Evolutionary conservation across 2,797 vertebrate genomes (phyloP).

Genomic region (Muscicapa comitata): DNA sequence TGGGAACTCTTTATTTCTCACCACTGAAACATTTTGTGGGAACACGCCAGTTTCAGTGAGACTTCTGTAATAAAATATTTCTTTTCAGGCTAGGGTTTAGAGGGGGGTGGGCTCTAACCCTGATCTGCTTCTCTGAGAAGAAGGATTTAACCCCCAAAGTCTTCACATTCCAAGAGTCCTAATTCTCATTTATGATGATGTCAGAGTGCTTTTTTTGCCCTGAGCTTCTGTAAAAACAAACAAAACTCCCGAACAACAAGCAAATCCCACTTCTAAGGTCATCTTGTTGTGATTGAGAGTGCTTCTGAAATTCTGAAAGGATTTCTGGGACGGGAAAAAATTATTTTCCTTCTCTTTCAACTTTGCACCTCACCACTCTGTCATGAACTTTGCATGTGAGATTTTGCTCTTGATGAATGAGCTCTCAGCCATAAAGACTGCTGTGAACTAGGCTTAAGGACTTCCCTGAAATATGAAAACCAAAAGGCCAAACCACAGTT

Average conservation of each 20-base stretch:
- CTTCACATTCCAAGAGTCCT: background rate
- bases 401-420: conserved; percentile 46
- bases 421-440: background rate
- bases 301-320: background rate
- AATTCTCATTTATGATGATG: background rate
- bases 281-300: background rate
- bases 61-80: conserved; percentile 30
- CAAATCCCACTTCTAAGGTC: background rate
- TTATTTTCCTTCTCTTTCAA: conserved; percentile 2
- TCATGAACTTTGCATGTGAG: conserved; percentile 28
- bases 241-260: background rate
- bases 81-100: background rate
- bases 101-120: background rate
- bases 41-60: conserved; percentile 26
- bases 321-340: conserved; percentile 28
- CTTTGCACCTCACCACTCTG: conserved; percentile 22
- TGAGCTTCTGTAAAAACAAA: background rate
- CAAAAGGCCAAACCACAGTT: conserved; percentile 14
- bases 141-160: conserved; percentile 7
- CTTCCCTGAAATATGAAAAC: conserved; percentile 37
- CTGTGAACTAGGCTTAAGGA: conserved; percentile 29
- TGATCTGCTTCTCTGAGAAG: background rate
- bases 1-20: conserved; percentile 44
- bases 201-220: background rate
- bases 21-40: conserved; percentile 46